Percentiles rank a stretch among this genome's conserved stretches.
Conservation (phyloP, 1,140 invertebrate genomes). For the Laodelphax striatellus region DNA sequence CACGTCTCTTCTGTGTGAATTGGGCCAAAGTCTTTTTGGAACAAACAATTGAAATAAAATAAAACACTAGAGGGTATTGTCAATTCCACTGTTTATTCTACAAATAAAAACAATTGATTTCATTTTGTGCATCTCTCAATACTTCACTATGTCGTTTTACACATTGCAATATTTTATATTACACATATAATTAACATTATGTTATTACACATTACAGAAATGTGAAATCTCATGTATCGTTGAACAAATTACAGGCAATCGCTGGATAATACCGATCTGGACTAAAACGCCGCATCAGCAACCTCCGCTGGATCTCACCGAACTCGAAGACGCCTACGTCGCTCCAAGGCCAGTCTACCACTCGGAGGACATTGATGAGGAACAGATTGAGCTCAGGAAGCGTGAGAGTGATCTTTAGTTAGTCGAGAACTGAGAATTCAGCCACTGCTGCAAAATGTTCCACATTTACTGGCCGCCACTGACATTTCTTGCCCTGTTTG, state of each 20-base stretch:
- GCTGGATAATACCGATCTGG: slow-evolving; percentile 72
- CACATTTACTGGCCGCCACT: slow-evolving; percentile 61
- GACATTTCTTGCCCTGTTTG: slow-evolving; percentile 53
- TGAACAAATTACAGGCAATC: slow-evolving; percentile 49
- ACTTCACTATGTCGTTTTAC: too few species aligned
- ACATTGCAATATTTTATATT: too few species aligned
- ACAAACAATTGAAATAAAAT: too few species aligned
- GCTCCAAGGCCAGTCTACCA: slow-evolving; percentile 25
- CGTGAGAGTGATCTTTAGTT: slow-evolving; percentile 64
- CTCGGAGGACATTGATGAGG: slow-evolving; percentile 28
- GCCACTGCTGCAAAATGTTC: slow-evolving; percentile 44
- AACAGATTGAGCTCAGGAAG: slow-evolving; percentile 64
- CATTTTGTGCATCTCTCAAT: too few species aligned
- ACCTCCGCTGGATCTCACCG: slow-evolving; percentile 66
- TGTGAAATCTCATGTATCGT: slow-evolving; percentile 15
- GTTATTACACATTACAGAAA: too few species aligned
- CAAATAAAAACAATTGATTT: too few species aligned
- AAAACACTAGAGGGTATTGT: too few species aligned
- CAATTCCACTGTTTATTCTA: too few species aligned
- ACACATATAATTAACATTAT: too few species aligned
- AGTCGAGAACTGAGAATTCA: slow-evolving; percentile 22
- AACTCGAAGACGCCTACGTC: slow-evolving; percentile 37
- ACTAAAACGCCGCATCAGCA: slow-evolving; percentile 68
- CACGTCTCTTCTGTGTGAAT: too few species aligned
- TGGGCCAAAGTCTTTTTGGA: too few species aligned